phyloP scores from a whole-genome alignment of 2,888 invertebrate species.

The Leptopilina myrica region DNA sequence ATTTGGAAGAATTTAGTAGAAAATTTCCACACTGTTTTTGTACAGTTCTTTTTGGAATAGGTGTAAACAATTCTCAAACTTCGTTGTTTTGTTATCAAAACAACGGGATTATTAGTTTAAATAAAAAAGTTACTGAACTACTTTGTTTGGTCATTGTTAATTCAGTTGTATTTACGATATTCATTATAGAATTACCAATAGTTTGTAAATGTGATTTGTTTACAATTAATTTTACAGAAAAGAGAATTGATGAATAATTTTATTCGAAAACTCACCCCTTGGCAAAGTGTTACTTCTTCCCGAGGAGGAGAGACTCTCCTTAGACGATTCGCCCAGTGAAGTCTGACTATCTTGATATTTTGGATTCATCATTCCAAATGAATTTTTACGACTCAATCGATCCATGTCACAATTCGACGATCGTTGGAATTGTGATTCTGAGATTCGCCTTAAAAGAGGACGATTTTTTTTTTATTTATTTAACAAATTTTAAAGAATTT shows the following conservation, averaged over 20 bases:
- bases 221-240: background rate
- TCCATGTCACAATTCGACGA: constrained; percentile 70
- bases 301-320: constrained; percentile 72
- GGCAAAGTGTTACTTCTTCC: constrained; percentile 73
- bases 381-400: constrained; percentile 67
- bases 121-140: background rate
- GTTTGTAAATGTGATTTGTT: background rate
- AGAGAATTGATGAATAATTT: constrained; percentile 2
- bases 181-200: background rate
- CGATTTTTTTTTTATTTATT: background rate
- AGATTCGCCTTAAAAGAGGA: constrained; percentile 64
- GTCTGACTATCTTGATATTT: constrained; percentile 67
- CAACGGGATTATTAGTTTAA: background rate
- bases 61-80: background rate
- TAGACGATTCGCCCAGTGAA: constrained; percentile 62
- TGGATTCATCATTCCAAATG: constrained; percentile 62
- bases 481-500: background rate
- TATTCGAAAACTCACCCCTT: constrained; percentile 68
- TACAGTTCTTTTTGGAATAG: constrained; percentile 4
- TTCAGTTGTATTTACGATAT: background rate
- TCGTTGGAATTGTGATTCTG: constrained; percentile 72
- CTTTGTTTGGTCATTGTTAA: background rate
- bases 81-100: background rate
- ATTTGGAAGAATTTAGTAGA: background rate
- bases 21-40: background rate